Conservation (phyloP, 2,113 vertebrate genomes). For the Pomatostomus ruficeps region DNA sequence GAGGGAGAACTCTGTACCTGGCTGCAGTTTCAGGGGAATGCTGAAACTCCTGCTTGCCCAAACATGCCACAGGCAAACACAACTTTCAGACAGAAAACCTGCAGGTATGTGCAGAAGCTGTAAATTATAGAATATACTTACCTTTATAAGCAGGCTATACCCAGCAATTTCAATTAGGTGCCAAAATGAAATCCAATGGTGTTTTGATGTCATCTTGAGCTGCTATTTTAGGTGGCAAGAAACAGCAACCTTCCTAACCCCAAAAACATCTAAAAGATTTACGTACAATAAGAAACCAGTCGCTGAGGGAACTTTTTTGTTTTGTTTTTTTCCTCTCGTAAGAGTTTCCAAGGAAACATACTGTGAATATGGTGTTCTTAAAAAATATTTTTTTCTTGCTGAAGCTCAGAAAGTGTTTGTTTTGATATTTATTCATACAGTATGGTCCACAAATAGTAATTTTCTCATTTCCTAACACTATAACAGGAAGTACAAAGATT, state of each 20-base stretch:
- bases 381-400: background rate
- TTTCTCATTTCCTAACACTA: background rate
- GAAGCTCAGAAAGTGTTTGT: background rate
- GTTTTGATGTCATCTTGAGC: background rate
- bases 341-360: background rate
- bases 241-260: background rate
- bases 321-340: background rate
- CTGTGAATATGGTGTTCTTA: background rate
- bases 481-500: background rate
- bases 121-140: background rate
- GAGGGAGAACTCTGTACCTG: background rate
- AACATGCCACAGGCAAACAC: background rate
- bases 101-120: background rate
- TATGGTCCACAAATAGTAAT: background rate
- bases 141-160: background rate
- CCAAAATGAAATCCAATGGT: background rate
- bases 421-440: background rate
- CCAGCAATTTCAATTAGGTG: background rate
- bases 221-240: background rate
- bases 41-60: background rate
- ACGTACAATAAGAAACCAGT: background rate
- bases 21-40: background rate
- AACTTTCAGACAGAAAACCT: background rate
- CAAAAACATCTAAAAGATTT: background rate
- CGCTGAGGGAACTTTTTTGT: background rate